Evolutionary conservation across 2,797 vertebrate genomes (phyloP), one percentile per base, ranked within the genome.

Genomic region (Miichthys miiuy): DNA sequence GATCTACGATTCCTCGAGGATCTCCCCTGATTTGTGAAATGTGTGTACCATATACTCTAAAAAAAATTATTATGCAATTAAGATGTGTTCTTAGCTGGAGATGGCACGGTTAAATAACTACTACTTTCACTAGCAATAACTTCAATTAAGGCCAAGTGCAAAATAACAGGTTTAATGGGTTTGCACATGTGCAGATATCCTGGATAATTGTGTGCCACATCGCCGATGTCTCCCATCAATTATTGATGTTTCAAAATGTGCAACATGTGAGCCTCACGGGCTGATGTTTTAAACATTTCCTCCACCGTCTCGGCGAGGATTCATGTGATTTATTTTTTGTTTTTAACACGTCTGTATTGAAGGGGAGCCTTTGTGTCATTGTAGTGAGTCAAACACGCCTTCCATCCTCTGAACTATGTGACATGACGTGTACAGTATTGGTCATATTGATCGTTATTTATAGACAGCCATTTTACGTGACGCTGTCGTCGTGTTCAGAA

Each of bases 391-490:
- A 23, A 68, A 84, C 52, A 9, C 70, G 72, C 47, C 66, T 13
- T 72, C 80, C 50, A 41, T 76, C 77, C 74, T 88, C 84, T 61
- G 62, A 81, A 58, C 79, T 52, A 12, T 79, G 84, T 91, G 82
- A 84, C 77, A 87, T 82, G 73, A 85, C 51, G 60, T 89, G 85
- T 76, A 86, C 87, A 82, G 70, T 88, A 85, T 89, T 88, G 93
- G 94, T 94, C 93, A 95, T 92, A 93, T 93, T 94, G 93, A 94
- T 93, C 90, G 58, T 90, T 84, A 58, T 88, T 84, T 82, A 83
- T 69, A 18, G 65, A 34, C 58, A 9, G 82, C 34, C 20, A n/a
- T 9, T 60, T 44, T 44, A 44, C 63, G 44, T 1, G 50, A 21
- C 23, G 82, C 71, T 41, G 87, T 76, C 61, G 13, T 63, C 4